Evolutionary conservation across 2,888 invertebrate genomes (phyloP).

Genomic region (Hydriomena furcata): DNA sequence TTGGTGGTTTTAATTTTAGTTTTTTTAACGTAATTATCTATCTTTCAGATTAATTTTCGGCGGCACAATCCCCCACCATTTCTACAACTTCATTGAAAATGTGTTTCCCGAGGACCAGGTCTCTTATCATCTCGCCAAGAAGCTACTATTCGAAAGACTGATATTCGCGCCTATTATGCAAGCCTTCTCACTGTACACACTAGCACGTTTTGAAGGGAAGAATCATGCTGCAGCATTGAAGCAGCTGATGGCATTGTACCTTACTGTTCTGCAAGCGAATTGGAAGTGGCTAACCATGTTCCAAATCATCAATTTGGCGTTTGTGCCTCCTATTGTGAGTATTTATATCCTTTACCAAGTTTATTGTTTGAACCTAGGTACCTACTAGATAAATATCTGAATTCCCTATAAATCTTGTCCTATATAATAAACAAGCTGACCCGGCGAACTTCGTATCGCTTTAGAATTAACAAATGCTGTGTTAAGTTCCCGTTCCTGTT

Average conservation of each 20-base stretch:
- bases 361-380: too few relatives aligned
- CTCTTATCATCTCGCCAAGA: slow-evolving; percentile 80
- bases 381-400: too few relatives aligned
- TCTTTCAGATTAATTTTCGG: slow-evolving; percentile 88
- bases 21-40: too few relatives aligned
- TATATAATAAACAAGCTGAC: too few relatives aligned
- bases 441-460: too few relatives aligned
- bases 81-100: slow-evolving; percentile 86
- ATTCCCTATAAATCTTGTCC: too few relatives aligned
- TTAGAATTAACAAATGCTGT: too few relatives aligned
- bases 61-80: slow-evolving; percentile 91
- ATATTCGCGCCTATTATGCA: slow-evolving; percentile 89
- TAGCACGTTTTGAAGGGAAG: slow-evolving; percentile 91
- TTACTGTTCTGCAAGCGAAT: slow-evolving; percentile 87
- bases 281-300: slow-evolving; percentile 90
- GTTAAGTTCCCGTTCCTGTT: too few relatives aligned
- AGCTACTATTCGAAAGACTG: slow-evolving; percentile 88
- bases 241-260: slow-evolving; percentile 86
- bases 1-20: too few relatives aligned
- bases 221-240: slow-evolving; percentile 85
- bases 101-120: slow-evolving; percentile 84
- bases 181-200: slow-evolving; percentile 88
- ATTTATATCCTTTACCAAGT: too few relatives aligned
- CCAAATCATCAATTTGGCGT: slow-evolving; percentile 88
- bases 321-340: slow-evolving; percentile 91